A percentile compares a stretch with the other conserved stretches of the same genome.
Evolutionary conservation across 1,140 invertebrate genomes (phyloP).

Genomic region (Andricus grossulariae): DNA sequence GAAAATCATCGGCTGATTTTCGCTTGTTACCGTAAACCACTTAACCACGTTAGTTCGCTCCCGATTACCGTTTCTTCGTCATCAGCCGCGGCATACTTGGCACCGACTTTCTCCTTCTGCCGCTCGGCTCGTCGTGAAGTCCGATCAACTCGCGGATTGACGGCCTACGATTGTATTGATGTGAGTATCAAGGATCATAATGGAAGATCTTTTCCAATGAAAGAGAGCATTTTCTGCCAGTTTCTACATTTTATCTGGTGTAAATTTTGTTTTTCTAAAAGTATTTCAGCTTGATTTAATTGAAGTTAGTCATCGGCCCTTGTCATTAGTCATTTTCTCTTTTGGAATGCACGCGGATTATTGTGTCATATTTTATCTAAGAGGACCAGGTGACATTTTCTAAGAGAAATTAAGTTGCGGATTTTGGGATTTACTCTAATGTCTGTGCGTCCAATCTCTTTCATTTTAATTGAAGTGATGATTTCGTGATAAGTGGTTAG

Average conservation of each 20-base stretch:
- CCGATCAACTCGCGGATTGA: slow-evolving; percentile 25
- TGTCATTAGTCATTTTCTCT: slow-evolving; percentile 19
- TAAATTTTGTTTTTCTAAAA: not conserved
- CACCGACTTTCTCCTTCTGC: slow-evolving; percentile 26
- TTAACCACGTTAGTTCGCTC: slow-evolving; percentile 25
- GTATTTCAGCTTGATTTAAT: not conserved
- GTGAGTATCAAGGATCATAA: not conserved
- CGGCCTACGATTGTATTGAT: not conserved
- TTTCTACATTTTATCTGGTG: not conserved
- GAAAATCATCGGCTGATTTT: not conserved
- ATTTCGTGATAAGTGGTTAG: no score
- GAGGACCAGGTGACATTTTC: slow-evolving; percentile 2
- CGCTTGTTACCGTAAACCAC: not conserved
- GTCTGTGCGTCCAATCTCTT: no score
- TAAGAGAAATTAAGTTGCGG: not conserved
- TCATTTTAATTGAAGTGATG: no score
- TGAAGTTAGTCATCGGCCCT: not conserved
- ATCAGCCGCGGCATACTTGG: slow-evolving; percentile 25
- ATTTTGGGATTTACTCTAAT: no score
- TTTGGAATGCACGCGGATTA: slow-evolving; percentile 11
- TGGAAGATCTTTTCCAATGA: not conserved
- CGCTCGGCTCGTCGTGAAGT: slow-evolving; percentile 5
- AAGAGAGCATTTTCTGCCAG: not conserved
- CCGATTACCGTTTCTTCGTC: slow-evolving; percentile 26
- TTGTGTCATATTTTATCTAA: slow-evolving; percentile 28